Conservation (phyloP, 2,113 vertebrate genomes). For the Cyanoderma ruficeps region DNA sequence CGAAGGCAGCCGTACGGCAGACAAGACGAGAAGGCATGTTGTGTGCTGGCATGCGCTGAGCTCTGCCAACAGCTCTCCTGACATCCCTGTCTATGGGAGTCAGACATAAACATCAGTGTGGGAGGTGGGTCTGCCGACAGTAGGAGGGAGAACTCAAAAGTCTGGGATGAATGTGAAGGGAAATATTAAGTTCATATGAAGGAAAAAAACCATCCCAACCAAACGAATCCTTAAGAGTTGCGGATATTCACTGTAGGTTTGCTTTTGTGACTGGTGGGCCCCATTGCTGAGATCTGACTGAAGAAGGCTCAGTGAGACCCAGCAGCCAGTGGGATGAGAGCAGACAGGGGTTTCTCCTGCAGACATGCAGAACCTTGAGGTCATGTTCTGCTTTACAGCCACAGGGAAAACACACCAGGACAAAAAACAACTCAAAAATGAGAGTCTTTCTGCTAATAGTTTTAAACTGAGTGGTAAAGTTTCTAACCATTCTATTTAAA, state of each 20-base stretch:
- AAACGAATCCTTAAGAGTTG: background rate
- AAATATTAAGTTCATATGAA: background rate
- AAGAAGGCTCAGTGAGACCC: background rate
- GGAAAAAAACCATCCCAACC: background rate
- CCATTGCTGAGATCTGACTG: background rate
- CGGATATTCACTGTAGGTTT: background rate
- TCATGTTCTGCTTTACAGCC: background rate
- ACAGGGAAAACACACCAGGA: background rate
- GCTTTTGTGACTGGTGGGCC: fast-evolving
- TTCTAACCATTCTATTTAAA: background rate
- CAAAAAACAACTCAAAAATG: background rate
- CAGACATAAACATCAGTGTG: background rate
- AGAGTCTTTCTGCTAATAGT: background rate
- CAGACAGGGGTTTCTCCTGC: fast-evolving
- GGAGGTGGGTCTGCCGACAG: background rate
- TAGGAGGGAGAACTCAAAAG: background rate
- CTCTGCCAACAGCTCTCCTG: background rate
- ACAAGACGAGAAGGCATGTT: background rate
- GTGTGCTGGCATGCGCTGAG: background rate
- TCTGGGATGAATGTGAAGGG: background rate
- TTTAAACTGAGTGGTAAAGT: background rate
- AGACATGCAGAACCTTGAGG: background rate
- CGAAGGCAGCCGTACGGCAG: background rate
- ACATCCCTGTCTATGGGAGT: background rate
- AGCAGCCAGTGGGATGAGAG: background rate